phyloP scores from a whole-genome alignment of 2,797 vertebrate species.

The Intellagama lesueurii region DNA sequence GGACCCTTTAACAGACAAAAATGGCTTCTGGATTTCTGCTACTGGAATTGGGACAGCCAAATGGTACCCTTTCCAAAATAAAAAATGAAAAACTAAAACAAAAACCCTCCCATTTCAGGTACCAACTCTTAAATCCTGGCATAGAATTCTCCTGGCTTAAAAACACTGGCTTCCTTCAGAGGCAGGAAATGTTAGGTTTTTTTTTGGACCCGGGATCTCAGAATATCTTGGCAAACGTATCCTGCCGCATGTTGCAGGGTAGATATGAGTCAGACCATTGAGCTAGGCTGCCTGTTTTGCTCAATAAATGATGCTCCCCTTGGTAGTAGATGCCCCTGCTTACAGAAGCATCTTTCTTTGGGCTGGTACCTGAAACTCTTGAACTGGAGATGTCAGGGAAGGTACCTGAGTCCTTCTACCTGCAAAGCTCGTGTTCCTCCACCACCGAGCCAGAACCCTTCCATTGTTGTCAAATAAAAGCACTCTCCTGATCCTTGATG shows the following conservation, averaged over 20 bases:
- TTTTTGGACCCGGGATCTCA: no score
- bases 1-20: no score
- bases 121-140: no score
- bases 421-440: neutral
- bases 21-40: no score
- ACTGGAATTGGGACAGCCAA: no score
- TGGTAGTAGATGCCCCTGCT: neutral
- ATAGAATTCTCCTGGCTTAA: no score
- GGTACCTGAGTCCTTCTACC: neutral
- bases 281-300: neutral
- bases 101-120: no score
- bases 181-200: no score
- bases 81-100: no score
- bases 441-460: neutral
- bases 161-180: no score
- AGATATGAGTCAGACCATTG: neutral
- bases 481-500: conserved; percentile 46
- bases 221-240: neutral
- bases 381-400: neutral
- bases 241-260: neutral
- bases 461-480: conserved; percentile 41
- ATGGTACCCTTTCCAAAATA: no score
- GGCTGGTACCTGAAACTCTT: neutral
- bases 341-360: neutral
- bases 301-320: neutral